Conservation (phyloP, 1,140 invertebrate species). For the Ceratosolen solmsi region DNA sequence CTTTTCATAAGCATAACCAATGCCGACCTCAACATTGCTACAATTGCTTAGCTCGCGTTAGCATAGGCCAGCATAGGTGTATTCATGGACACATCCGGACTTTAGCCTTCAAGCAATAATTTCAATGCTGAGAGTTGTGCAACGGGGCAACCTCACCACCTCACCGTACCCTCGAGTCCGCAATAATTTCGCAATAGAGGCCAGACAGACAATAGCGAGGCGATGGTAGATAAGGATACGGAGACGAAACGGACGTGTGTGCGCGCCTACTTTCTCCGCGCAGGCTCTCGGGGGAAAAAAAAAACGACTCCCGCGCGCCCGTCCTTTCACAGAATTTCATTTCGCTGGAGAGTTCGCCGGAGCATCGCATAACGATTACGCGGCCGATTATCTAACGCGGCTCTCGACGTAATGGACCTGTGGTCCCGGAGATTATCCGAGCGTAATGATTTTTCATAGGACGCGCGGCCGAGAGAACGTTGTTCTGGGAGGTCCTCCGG, state of each 20-base stretch:
- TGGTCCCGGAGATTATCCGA: neutral
- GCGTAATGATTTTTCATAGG: neutral
- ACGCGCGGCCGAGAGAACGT: too few species aligned
- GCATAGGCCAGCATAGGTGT: neutral
- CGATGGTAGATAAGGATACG: neutral
- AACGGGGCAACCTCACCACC: neutral
- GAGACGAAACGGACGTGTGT: neutral
- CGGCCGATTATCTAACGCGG: slow-evolving; percentile 52
- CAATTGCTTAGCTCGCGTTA: neutral
- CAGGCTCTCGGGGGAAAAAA: slow-evolving; percentile 4
- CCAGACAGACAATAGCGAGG: neutral
- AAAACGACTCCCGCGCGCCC: neutral
- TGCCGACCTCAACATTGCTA: neutral
- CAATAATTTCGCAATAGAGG: neutral
- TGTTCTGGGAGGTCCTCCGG: neutral
- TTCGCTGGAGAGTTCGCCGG: slow-evolving; percentile 21
- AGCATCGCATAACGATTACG: slow-evolving; percentile 52
- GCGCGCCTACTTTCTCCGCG: slow-evolving; percentile 55
- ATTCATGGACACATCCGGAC: neutral
- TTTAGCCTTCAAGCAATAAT: slow-evolving; percentile 14
- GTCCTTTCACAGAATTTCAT: slow-evolving; percentile 49
- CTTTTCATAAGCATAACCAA: neutral
- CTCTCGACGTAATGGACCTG: slow-evolving; percentile 26
- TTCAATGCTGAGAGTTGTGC: neutral
- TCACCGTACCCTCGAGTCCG: neutral